Percentiles rank a stretch among this genome's conserved stretches.
Evolutionary conservation across 2,797 vertebrate genomes (phyloP).

Genomic region (Chaetodon trifasciatus): DNA sequence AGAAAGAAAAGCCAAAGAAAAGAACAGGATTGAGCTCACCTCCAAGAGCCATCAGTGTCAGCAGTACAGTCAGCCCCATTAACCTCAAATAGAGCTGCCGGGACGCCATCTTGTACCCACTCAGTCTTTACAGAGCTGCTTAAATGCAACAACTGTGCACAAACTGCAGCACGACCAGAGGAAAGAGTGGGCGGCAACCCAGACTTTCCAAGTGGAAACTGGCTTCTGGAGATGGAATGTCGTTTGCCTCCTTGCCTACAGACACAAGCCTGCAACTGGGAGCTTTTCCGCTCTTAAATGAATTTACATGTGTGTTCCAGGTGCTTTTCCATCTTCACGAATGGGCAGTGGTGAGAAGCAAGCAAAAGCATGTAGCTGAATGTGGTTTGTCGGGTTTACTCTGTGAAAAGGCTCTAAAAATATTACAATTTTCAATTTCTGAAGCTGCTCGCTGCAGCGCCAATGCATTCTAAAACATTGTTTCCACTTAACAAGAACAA

Average conservation of each 20-base stretch:
- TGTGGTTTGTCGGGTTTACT: background rate
- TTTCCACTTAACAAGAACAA: background rate
- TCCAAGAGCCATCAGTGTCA: conserved; percentile 63
- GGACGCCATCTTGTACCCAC: conserved; percentile 67
- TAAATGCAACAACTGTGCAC: conserved; percentile 50
- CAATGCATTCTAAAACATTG: background rate
- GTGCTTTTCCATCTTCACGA: conserved; percentile 51
- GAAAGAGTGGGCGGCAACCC: conserved; percentile 54
- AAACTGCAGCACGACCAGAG: conserved; percentile 32
- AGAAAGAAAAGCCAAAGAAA: background rate
- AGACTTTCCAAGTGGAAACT: conserved; percentile 73
- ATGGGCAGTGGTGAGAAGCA: background rate
- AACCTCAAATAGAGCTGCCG: conserved; percentile 67
- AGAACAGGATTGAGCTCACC: conserved; percentile 63
- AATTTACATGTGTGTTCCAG: conserved; percentile 36
- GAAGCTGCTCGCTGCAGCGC: background rate
- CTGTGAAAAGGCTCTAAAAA: background rate
- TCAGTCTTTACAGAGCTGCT: conserved; percentile 43
- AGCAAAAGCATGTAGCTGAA: background rate
- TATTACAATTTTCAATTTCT: background rate
- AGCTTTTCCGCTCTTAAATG: conserved; percentile 41
- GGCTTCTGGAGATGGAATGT: conserved; percentile 68
- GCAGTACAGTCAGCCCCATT: conserved; percentile 54
- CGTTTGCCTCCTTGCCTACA: conserved; percentile 55
- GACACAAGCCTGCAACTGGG: conserved; percentile 35